Evolutionary conservation across 2,113 vertebrate genomes (phyloP), one percentile per base, ranked within the genome.

Genomic region (Melanerpes aurifrons): DNA sequence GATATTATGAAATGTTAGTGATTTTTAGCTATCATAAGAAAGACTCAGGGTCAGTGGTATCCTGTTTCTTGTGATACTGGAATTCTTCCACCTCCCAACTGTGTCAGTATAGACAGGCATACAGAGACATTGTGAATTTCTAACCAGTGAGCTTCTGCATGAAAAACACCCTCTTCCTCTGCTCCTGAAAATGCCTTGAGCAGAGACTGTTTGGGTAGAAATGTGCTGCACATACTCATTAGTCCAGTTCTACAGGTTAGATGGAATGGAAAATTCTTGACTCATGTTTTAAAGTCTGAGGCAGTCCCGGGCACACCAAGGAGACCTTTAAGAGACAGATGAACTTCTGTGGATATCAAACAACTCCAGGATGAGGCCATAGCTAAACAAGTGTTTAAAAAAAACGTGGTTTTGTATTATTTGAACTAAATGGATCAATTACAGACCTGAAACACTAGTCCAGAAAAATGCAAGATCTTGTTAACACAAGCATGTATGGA

Each of bases 11-110:
- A 10, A 25, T 12, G 10, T 18, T 45, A 28, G 29, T 61, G 6
- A 8, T 21, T 66, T 62, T 19, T 6, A 81, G 6, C 15, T 74
- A 1, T 45, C 29, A 6, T 10, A 88, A 76, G 54, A 63, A 75
- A 78, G 8, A 37, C 17, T 58, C 0, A 0, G 3, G 3, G 73
- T 83, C 61, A 53, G 5, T 11, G 7, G 4, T 15, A 31, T 35
- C 7, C 5, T 71, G 8, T 73, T 77, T 21, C n/a, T 50, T 4
- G 9, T 77, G 19, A 5, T 43, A 57, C 37, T 61, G 11, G 4
- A 54, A 3, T 43, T 9, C 29, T 66, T 80, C 58, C 13, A 28
- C 14, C 16, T 58, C n/a, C 5, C 25, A 56, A 0, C 2, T 64
- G 4, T 18, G 40, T 32, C 19, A 21, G 0, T 75, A 45, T 3